These are phyloP conservation scores for Schizothorax lantsangensis DNA, from an alignment of 2,797 vertebrate genomes.

Conservation along the genomic window DNA sequence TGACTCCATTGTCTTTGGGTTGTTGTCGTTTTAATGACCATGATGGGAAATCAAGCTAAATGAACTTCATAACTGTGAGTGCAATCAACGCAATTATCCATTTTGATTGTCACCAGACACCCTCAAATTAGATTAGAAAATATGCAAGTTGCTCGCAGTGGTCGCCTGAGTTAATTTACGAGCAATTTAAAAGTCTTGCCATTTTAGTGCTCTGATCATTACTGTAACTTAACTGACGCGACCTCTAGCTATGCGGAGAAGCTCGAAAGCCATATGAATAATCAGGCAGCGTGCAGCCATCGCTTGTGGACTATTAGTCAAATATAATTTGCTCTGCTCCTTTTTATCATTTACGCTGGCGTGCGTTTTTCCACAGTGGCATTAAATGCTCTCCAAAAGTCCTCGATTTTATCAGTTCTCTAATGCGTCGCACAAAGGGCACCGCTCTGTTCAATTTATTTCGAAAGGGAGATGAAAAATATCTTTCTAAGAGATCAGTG, in stretches of 20 bases:
- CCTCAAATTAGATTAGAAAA: constrained; percentile 62
- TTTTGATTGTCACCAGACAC: constrained; percentile 62
- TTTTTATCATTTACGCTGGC: constrained; percentile 27
- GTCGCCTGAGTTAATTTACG: constrained; percentile 53
- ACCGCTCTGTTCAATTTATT: constrained; percentile 40
- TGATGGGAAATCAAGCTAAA: constrained; percentile 62
- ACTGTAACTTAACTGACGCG: constrained; percentile 34
- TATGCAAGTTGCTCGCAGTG: constrained; percentile 54
- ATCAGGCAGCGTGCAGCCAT: constrained; percentile 42
- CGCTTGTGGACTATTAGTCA: constrained; percentile 48
- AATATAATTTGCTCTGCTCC: constrained; percentile 47
- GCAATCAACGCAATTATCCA: constrained; percentile 60
- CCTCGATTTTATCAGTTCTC: constrained; percentile 39
- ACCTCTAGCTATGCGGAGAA: constrained; percentile 44
- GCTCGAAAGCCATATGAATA: constrained; percentile 41
- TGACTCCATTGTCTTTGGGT: constrained; percentile 48
- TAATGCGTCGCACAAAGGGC: constrained; percentile 23
- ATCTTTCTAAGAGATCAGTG: constrained; percentile 36
- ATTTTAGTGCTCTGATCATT: constrained; percentile 54
- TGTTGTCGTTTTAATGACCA: constrained; percentile 51
- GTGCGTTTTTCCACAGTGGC: constrained; percentile 20
- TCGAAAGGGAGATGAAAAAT: constrained; percentile 44
- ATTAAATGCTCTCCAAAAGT: constrained; percentile 45
- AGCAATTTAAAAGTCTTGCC: constrained; percentile 55
- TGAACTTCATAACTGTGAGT: constrained; percentile 59